Percentiles rank a stretch among this genome's conserved stretches.
phyloP scores from a whole-genome alignment of 2,888 invertebrate species.

The Agapetus fuscipes region DNA sequence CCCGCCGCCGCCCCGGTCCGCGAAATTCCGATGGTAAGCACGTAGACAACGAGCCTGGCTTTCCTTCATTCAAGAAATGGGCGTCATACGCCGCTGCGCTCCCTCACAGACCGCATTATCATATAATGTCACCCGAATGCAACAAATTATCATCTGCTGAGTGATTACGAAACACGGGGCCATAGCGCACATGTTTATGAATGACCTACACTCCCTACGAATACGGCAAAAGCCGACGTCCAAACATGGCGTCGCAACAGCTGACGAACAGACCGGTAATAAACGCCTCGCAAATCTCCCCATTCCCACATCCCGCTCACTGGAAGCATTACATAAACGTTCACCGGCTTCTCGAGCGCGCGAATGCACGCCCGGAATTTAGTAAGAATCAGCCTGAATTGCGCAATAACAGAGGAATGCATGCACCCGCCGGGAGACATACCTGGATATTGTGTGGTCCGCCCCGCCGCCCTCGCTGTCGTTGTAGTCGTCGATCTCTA shows the following conservation, averaged over 20 bases:
- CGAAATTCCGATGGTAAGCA: background rate
- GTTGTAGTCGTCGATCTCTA: conserved; percentile 47
- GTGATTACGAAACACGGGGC: background rate
- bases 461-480: conserved; percentile 46
- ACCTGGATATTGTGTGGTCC: conserved; percentile 46
- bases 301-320: conserved; percentile 1
- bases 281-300: conserved; percentile 13
- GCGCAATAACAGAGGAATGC: conserved; percentile 17
- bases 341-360: too few species aligned
- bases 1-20: conserved; percentile 1
- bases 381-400: too few species aligned
- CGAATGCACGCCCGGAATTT: too few species aligned
- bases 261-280: conserved; percentile 33
- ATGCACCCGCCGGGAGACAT: conserved; percentile 43
- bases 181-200: conserved; percentile 17
- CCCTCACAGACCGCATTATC: background rate
- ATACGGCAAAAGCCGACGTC: conserved; percentile 17
- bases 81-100: conserved; percentile 9
- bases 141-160: background rate
- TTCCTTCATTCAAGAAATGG: conserved; percentile 14
- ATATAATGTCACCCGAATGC: background rate
- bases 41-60: conserved; percentile 4
- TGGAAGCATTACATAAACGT: conserved; percentile 2
- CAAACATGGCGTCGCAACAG: conserved; percentile 49
- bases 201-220: conserved; percentile 15